Base-by-base conservation (phyloP, 2,113 vertebrate genomes). In the Salvelinus fontinalis region DNA sequence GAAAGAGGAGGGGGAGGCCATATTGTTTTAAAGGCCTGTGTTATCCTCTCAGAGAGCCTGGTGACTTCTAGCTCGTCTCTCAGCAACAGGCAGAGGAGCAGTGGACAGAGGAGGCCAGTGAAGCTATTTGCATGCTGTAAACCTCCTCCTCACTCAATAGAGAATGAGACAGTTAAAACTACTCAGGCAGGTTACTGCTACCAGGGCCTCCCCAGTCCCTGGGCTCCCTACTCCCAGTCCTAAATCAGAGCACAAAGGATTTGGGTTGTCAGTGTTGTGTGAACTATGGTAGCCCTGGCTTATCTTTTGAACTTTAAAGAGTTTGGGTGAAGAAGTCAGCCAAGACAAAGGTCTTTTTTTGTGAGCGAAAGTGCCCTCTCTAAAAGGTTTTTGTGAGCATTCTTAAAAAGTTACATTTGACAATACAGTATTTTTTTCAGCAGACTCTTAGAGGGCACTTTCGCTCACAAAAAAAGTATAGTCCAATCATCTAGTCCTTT, bases 101-200 rank as follows among this genome's bases (percentile, higher is more conserved):
- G 74, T 79, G 77, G 83, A 84, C 85, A 84, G 67, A 79, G 70
- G 82, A 87, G 77, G 77, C 81, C 78, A 2, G 71, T 44, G 8
- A 68, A 67, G 87, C 91, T 85, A 91, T 92, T 92, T 89, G 51
- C 89, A 90, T 91, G 87, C 89, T 82, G 79, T 89, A 88, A 92
- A 91, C 78, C 75, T 2, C 74, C 0, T 72, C 16, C 62, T 60
- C 18, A n/a, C 62, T 78, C 69, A 86, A 85, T 74, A 78, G 78
- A 78, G 75, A 74, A 74, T 39, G 78, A 78, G 76, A 73, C 75
- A 51, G 68, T 73, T 76, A 74, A 70, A 82, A 31, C 62, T 57
- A 27, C 4, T 83, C 18, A 70, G 67, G 26, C 81, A 75, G 71
- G 77, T 82, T 75, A 69, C 79, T 81, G 66, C 39, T 14, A 6